Conservation (phyloP, 2,797 vertebrate genomes). For the Eutrigla gurnardus region DNA sequence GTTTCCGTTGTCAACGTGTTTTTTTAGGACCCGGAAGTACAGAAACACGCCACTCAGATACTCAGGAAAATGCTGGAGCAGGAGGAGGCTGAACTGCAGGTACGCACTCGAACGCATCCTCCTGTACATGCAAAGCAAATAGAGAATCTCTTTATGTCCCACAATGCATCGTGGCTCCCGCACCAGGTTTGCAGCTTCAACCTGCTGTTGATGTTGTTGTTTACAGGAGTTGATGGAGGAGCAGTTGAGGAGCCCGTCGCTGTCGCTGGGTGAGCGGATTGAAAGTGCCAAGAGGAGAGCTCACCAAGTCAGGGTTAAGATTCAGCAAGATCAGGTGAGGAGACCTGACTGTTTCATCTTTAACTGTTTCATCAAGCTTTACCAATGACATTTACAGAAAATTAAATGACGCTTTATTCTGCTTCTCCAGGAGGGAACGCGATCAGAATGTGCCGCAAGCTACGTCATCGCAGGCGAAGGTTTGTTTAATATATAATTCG, state of each 20-base stretch:
- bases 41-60: conserved; percentile 93
- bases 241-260: conserved; percentile 84
- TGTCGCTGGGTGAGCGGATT: conserved; percentile 88
- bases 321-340: conserved; percentile 90
- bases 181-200: neutral
- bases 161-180: neutral
- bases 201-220: neutral
- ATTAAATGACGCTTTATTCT: conserved; percentile 2
- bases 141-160: neutral
- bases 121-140: neutral
- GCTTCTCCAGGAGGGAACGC: conserved; percentile 77
- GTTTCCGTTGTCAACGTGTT: neutral
- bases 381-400: neutral
- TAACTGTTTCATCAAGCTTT: too few relatives aligned
- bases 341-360: neutral
- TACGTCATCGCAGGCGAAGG: conserved; percentile 83
- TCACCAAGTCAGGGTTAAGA: conserved; percentile 90
- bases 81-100: conserved; percentile 93
- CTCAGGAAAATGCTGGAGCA: conserved; percentile 94
- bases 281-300: conserved; percentile 90
- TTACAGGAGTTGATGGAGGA: conserved; percentile 87
- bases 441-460: conserved; percentile 68
- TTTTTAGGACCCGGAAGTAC: conserved; percentile 89
- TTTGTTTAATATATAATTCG: conserved; percentile 34
- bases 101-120: conserved; percentile 45